Evolutionary conservation across 2,113 vertebrate species (phyloP), one percentile per base, ranked within the genome.

Genomic region (Balaenoptera acutorostrata): DNA sequence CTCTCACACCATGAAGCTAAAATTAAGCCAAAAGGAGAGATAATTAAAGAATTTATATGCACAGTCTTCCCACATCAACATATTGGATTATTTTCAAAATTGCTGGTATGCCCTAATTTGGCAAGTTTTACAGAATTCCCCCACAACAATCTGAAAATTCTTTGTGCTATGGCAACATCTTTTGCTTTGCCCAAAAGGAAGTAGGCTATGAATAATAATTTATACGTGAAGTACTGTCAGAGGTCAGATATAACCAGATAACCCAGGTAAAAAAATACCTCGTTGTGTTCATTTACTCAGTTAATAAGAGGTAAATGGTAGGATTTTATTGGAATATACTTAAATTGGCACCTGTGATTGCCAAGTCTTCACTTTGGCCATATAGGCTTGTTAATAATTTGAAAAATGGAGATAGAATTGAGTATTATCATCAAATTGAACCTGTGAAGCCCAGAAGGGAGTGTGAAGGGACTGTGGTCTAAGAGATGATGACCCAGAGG

Each of bases 11-110:
- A 92, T 63, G 68, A 69, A 90, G 87, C 92, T 96, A 74, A 93
- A 93, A 93, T 80, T 77, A 72, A 97, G 96, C 96, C 97, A 78
- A 96, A 93, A 97, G 81, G 64, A 95, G 91, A 84, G 88, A 94
- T 96, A 97, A 98, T 97, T 95, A 95, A 96, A 96, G 95, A 97
- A 96, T 96, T 93, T 77, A 96, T 95, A 95, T 91, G 77, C 96
- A 96, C 27, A 89, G 83, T 92, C 92, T 98, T 95, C 78, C 59
- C 84, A 81, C 55, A 96, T 75, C 80, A 95, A 88, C 78, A 66
- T 95, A 83, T 55, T 97, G 96, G 93, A 75, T 93, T 96, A 74
- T 93, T 95, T 97, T 95, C 90, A 88, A 88, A 97, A 93, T 90
- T 72, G 17, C 75, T 74, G 27, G 52, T 84, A 93, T 90, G 87